Evolutionary conservation across 2,113 vertebrate species (phyloP), one percentile per base, ranked within the genome.

Genomic region (Camelus bactrianus): DNA sequence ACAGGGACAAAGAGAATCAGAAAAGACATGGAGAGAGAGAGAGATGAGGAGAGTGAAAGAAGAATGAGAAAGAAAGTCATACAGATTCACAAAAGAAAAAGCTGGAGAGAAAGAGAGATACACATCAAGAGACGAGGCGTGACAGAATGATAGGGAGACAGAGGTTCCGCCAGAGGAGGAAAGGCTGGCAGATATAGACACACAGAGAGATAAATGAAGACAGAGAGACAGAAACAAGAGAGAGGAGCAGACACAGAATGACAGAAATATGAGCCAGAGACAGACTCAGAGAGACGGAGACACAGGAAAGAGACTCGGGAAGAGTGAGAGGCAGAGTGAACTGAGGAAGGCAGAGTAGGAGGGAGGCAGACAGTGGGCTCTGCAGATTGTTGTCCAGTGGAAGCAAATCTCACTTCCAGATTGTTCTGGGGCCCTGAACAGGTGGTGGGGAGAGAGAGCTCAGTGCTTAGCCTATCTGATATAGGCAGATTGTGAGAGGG

Each of bases 401-500:
- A 88, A 83, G n/a, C 19, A 91, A 67, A n/a, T 87, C 75, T 65
- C 3, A 4, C 62, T 87, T 79, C 91, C 79, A 91, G 70, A 80
- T 85, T 64, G 17, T 76, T 89, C 46, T 35, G 60, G 65, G 77
- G 56, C 52, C 70, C 64, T 79, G 32, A 50, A 67, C 94, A 97
- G 91, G 90, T 92, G 52, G 30, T n/a, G 19, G 28, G 30, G 30
- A 64, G 56, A 65, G 65, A 56, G 11, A 30, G 8, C 4, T 80
- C 26, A 11, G 1, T 48, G 58, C 60, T 10, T 32, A 64, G 50
- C 19, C 60, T 89, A 38, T 17, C 5, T 69, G 75, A 85, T 60
- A 58, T 32, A 58, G 73, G 42, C 64, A 28, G 60, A 69, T 3
- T 76, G 82, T 76, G 28, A 56, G 69, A 28, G 38, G 35, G 35